A percentile compares a stretch with the other conserved stretches of the same genome.
Evolutionary conservation across 1,140 invertebrate species (phyloP).

Genomic region (Euura saliciscinereae): DNA sequence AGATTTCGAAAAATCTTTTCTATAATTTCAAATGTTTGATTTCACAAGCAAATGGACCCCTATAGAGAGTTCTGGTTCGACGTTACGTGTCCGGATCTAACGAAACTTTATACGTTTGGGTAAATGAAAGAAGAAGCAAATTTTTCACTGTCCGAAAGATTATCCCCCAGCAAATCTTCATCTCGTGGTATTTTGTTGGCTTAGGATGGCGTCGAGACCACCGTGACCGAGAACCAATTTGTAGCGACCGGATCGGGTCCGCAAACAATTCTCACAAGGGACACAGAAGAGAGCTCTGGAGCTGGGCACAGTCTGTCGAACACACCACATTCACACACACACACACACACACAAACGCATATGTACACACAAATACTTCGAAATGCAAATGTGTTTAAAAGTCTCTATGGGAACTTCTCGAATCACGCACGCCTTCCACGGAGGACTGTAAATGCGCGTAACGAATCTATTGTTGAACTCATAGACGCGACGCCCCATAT

Average conservation of each 20-base stretch:
- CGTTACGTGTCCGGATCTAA: background rate
- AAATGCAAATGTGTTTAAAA: too few relatives aligned
- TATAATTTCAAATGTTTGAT: too few relatives aligned
- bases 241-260: background rate
- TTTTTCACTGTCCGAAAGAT: background rate
- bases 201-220: conserved; percentile 4
- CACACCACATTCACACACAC: background rate
- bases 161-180: too few relatives aligned
- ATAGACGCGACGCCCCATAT: background rate
- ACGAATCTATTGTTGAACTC: background rate
- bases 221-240: conserved; percentile 9
- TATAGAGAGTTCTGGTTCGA: background rate
- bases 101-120: too few relatives aligned
- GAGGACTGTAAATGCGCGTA: background rate
- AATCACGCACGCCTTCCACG: background rate
- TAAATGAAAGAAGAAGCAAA: background rate
- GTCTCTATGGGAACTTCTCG: background rate
- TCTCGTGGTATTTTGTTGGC: background rate
- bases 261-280: background rate
- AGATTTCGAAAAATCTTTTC: too few relatives aligned
- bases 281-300: background rate
- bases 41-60: too few relatives aligned
- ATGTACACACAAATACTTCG: too few relatives aligned
- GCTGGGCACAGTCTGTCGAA: background rate
- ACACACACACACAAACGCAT: background rate